Conservation (phyloP, 2,888 invertebrate species). For the Pogonocherus hispidulus region DNA sequence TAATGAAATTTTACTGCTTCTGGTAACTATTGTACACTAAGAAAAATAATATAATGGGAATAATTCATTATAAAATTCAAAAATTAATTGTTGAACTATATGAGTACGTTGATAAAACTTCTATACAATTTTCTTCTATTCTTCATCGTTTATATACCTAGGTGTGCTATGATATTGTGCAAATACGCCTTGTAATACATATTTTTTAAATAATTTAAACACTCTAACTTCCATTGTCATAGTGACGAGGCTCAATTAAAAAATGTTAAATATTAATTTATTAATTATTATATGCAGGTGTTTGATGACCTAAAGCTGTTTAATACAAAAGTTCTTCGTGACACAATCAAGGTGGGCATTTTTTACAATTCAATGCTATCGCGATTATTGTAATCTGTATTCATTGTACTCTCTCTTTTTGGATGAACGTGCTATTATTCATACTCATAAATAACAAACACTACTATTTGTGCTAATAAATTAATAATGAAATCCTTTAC, state of each 20-base stretch:
- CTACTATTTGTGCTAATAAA: slow-evolving; percentile 45
- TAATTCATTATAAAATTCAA: no score
- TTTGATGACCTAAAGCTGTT: slow-evolving; percentile 51
- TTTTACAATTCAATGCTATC: slow-evolving; percentile 55
- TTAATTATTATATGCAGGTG: slow-evolving; percentile 47
- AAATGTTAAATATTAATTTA: slow-evolving; percentile 42
- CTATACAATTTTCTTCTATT: no score
- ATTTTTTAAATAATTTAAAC: not conserved
- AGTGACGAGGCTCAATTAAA: slow-evolving; percentile 39
- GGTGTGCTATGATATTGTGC: slow-evolving; percentile 35
- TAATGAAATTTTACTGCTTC: no score
- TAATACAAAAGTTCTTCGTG: slow-evolving; percentile 56
- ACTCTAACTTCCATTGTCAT: slow-evolving; percentile 41
- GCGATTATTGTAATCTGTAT: slow-evolving; percentile 48
- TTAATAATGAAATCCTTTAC: slow-evolving; percentile 13
- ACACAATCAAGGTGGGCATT: slow-evolving; percentile 58
- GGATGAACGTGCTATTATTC: slow-evolving; percentile 50
- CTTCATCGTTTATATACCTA: no score
- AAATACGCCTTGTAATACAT: slow-evolving; percentile 23
- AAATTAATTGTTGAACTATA: no score
- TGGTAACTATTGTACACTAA: no score
- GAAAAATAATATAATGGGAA: no score
- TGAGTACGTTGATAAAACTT: no score
- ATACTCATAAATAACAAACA: slow-evolving; percentile 39
- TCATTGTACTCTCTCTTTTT: slow-evolving; percentile 54